Conservation (phyloP, 2,888 invertebrate species). For the Biston betularia region DNA sequence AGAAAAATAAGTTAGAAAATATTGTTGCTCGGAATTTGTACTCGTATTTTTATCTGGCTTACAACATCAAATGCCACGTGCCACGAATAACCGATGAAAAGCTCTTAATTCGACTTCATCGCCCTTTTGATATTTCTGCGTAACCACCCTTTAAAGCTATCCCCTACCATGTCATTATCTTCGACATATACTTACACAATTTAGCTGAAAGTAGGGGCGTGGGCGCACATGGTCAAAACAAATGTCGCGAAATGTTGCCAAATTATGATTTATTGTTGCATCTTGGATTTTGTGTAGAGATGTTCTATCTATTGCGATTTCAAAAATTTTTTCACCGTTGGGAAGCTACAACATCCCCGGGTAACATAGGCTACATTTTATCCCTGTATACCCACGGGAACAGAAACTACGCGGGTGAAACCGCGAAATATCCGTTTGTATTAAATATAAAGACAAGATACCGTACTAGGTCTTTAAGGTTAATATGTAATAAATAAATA, state of each 20-base stretch:
- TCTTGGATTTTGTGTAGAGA: background rate
- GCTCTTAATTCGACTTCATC: conserved; percentile 38
- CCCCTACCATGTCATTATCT: conserved; percentile 48
- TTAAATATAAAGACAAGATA: too few species aligned
- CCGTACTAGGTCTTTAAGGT: too few species aligned
- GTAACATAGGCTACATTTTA: too few species aligned
- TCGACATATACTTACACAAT: conserved; percentile 47
- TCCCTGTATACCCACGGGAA: too few species aligned
- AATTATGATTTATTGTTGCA: conserved; percentile 22
- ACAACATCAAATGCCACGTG: conserved; percentile 48
- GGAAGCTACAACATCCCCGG: too few species aligned
- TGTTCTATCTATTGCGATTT: background rate
- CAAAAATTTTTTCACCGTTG: too few species aligned
- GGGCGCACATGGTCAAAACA: conserved; percentile 70
- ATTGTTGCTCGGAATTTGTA: conserved; percentile 1
- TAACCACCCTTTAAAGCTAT: conserved; percentile 34
- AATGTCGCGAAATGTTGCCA: conserved; percentile 62
- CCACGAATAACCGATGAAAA: conserved; percentile 44
- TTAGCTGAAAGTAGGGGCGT: conserved; percentile 49
- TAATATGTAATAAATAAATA: too few species aligned
- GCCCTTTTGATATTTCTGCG: conserved; percentile 21
- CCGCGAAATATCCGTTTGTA: too few species aligned
- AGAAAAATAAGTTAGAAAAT: background rate
- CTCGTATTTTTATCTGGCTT: conserved; percentile 8
- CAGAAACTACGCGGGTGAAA: too few species aligned